Evolutionary conservation across 2,797 vertebrate genomes (phyloP), one percentile per base, ranked within the genome.

Genomic region (Odontamblyopus lacepedii): DNA sequence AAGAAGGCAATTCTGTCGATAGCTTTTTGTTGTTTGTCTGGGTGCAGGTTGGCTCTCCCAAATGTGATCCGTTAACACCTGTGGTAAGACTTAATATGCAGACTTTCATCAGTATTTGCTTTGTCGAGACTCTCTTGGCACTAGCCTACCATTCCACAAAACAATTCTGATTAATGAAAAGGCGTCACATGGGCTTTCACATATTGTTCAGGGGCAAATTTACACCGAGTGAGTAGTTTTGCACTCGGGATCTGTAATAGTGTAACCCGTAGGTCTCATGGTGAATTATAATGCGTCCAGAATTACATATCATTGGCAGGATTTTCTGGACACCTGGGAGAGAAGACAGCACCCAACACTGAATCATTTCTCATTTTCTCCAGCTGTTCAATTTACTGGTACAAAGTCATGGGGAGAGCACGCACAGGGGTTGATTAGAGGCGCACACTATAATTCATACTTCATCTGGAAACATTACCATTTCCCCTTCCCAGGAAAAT

Each of bases 151-250:
- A 57, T 77, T 78, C 77, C 70, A 77, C 83, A 64, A 86, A 90
- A 87, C 77, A 86, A 88, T 83, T 85, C 73, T 63, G 75, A 83
- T 83, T 83, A 89, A 89, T 88, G 74, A 87, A 89, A 83, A 80
- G 69, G 70, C 80, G 85, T 78, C 81, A 75, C 76, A 59, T 71
- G 80, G 81, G 74, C 72, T 78, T 86, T 83, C 85, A 78, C 79
- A 85, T 85, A 87, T 83, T 82, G 82, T 88, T 87, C 76, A 71
- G 82, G 76, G 84, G 82, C 74, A 87, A 76, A 82, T 84, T 80
- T 85, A 80, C 55, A 67, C 70, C 72, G 73, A 70, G 29, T 57
- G 64, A 81, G 75, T 78, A 78, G 71, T 88, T 86, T 85, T 87
- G 86, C 81, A 90, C 81, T 73, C 32, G 67, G 77, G 84, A 83